Base-by-base conservation (phyloP, 1,140 invertebrate genomes). In the Luehdorfia chinensis region DNA sequence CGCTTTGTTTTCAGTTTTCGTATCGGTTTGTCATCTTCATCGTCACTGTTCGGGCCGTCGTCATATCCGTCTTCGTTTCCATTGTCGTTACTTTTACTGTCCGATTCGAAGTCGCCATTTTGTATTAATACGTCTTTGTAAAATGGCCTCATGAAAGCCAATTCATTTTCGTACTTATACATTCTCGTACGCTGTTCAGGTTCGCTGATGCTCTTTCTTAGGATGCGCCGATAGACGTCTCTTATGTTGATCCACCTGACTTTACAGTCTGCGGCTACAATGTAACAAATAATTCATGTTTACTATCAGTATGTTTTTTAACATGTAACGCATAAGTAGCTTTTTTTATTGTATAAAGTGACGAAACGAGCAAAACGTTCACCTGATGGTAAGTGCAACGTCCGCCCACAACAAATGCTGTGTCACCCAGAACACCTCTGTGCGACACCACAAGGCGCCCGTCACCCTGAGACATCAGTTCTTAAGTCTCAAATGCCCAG, bases 191-290 rank as follows among this genome's bases (percentile, higher is more conserved):
- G 44, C n/a, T 33, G 48, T 1, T 52, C 47, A 4, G 65, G 50
- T 1, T 61, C 66, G 2, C 36, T 52, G 0, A 73, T 15, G 28
- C 56, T 66, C 55, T 78, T 76, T 19, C 55, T 65, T 31, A 84
- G 43, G 12, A 80, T 80, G 11, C 83, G 52, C 11, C 83, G 59
- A 46, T 84, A 69, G 1, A 86, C 79, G 30, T 86, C 83, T 50
- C 83, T 66, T 59, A 86, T 86, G 33, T 86, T 80, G n/a, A 86
- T 75, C 79, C 79, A 86, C 60, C 83, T 61, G 1, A 75, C 56
- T 68, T 86, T 86, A 43, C 83, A 86, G 12, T 77, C 71, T 2
- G 60, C 62, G 27, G 77, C 83, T 86, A 55, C 23, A 78, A 75
- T 25, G 4, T 50, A 50, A 36, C 30, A 59, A 37, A n/a, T n/a